These are phyloP conservation scores for Eremophila alpestris DNA, from an alignment of 2,797 vertebrate genomes.

Conservation along the genomic window DNA sequence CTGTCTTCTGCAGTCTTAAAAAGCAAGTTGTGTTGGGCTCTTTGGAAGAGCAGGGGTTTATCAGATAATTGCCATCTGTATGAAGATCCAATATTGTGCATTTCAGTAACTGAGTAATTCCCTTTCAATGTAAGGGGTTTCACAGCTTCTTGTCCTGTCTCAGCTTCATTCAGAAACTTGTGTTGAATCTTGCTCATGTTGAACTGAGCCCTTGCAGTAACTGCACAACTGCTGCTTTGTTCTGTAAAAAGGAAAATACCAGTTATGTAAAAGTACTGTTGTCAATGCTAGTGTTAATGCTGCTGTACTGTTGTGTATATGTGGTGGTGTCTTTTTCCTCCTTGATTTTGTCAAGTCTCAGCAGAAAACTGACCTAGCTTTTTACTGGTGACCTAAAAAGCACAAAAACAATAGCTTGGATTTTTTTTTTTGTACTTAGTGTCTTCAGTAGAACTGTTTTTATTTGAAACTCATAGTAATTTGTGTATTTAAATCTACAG, in stretches of 20 bases:
- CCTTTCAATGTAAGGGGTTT: background rate
- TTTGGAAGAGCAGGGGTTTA: background rate
- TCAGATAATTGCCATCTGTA: background rate
- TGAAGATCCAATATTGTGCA: background rate
- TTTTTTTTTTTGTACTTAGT: background rate
- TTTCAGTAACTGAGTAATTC: background rate
- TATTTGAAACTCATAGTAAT: background rate
- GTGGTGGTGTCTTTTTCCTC: background rate
- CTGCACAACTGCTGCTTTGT: background rate
- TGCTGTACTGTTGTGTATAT: background rate
- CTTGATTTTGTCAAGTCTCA: background rate
- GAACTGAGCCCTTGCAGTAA: background rate
- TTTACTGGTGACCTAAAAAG: background rate
- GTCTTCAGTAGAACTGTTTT: background rate
- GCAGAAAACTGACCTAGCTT: background rate
- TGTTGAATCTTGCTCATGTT: background rate
- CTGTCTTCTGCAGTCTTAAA: background rate
- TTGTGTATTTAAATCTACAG: background rate
- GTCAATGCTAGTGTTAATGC: background rate
- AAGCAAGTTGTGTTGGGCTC: background rate
- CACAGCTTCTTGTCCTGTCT: background rate
- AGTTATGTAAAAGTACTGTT: background rate
- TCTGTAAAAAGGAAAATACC: background rate
- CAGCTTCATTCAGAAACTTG: background rate
- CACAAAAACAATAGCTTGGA: accelerated